Conservation (phyloP, 1,140 invertebrate genomes). For the Bombus waltoni region DNA sequence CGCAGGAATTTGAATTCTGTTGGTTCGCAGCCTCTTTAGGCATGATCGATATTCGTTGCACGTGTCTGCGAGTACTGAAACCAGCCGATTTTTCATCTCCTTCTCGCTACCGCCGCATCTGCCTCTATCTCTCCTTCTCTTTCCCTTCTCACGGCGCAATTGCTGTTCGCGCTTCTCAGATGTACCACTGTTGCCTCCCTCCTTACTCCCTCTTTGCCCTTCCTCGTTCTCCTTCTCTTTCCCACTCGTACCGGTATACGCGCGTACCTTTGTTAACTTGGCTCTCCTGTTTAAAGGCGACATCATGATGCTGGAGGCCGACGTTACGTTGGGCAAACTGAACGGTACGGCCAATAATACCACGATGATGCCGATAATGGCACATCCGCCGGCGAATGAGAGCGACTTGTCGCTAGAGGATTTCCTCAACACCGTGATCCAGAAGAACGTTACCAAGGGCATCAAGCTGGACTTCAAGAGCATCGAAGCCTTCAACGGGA, state of each 20-base stretch:
- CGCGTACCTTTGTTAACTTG: neutral
- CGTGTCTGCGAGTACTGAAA: constrained; percentile 61
- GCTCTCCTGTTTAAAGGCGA: constrained; percentile 81
- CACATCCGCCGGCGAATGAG: constrained; percentile 88
- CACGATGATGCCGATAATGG: constrained; percentile 89
- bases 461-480: constrained; percentile 88
- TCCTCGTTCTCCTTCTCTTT: neutral
- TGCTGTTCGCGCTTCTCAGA: neutral
- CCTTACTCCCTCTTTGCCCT: neutral
- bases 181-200: too few relatives aligned
- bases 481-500: constrained; percentile 89
- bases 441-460: constrained; percentile 77
- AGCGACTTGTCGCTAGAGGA: constrained; percentile 91
- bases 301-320: constrained; percentile 93
- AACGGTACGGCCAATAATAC: constrained; percentile 53
- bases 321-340: constrained; percentile 89
- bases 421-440: constrained; percentile 86
- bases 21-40: constrained; percentile 66
- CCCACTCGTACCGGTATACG: neutral
- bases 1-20: constrained; percentile 33
- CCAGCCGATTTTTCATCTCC: constrained; percentile 29
- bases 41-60: constrained; percentile 72
- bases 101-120: too few relatives aligned
- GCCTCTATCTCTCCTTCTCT: too few relatives aligned
- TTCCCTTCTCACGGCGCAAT: neutral